phyloP scores from a whole-genome alignment of 2,797 vertebrate species.

The Yasuhikotakia modesta region DNA sequence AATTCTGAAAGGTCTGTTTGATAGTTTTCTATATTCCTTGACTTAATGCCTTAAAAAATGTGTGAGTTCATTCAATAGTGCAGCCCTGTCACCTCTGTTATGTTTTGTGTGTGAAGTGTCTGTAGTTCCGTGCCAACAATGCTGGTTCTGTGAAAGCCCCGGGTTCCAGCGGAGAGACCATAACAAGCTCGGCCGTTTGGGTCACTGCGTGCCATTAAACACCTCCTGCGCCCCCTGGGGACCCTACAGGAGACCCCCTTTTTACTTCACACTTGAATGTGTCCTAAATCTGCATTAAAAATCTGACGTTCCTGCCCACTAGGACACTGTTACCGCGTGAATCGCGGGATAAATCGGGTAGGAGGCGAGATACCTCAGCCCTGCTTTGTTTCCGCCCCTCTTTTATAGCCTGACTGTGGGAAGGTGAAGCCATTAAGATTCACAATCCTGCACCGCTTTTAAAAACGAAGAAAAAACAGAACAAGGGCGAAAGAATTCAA shows the following conservation, averaged over 20 bases:
- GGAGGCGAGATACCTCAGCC: constrained; percentile 74
- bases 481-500: constrained; percentile 83
- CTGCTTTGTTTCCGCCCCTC: constrained; percentile 64
- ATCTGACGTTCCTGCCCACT: constrained; percentile 81
- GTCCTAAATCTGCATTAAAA: constrained; percentile 86
- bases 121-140: constrained; percentile 89
- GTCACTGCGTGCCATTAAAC: constrained; percentile 83
- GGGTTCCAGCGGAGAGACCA: constrained; percentile 88
- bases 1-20: neutral
- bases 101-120: constrained; percentile 80
- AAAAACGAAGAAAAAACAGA: constrained; percentile 78
- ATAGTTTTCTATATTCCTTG: constrained; percentile 49
- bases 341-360: constrained; percentile 78
- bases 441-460: constrained; percentile 73
- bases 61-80: constrained; percentile 73
- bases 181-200: constrained; percentile 90
- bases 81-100: constrained; percentile 76
- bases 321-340: constrained; percentile 80
- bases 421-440: constrained; percentile 76
- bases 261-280: constrained; percentile 81
- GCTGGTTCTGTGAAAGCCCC: constrained; percentile 92
- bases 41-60: constrained; percentile 69
- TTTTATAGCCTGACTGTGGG: constrained; percentile 81
- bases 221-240: constrained; percentile 82
- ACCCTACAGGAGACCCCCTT: constrained; percentile 84